phyloP scores from a whole-genome alignment of 2,113 vertebrate genomes.

The Platysternon megacephalum region DNA sequence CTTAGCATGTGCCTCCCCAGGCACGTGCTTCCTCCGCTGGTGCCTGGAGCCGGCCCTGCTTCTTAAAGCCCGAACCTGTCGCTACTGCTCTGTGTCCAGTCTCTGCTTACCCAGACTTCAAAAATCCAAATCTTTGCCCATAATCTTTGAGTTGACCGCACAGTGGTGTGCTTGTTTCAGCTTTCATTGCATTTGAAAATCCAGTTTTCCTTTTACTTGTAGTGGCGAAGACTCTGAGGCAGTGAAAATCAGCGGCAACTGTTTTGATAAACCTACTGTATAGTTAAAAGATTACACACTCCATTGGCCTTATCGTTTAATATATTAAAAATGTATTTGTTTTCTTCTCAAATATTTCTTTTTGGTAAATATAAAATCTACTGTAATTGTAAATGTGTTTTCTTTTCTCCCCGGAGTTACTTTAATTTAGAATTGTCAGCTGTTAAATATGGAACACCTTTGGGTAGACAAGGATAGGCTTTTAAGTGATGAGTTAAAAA shows the following conservation, averaged over 20 bases:
- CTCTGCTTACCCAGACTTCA: background rate
- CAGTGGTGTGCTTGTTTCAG: conserved; percentile 31
- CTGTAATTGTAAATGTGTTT: background rate
- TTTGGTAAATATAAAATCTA: background rate
- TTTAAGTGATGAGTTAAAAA: background rate
- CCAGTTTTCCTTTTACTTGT: background rate
- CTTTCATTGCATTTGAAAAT: conserved; percentile 31
- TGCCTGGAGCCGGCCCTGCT: too few species aligned
- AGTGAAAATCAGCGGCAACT: conserved; percentile 24
- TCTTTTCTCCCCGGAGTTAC: background rate
- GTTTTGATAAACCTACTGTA: background rate
- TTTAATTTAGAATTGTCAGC: background rate
- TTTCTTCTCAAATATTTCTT: background rate
- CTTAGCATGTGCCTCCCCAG: too few species aligned
- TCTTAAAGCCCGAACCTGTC: background rate
- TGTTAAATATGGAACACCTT: background rate
- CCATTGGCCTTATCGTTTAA: background rate
- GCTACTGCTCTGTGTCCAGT: background rate
- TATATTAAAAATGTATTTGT: background rate
- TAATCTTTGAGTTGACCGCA: conserved; percentile 16
- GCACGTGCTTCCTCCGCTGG: too few species aligned
- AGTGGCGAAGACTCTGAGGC: conserved; percentile 7
- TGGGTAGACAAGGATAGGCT: background rate
- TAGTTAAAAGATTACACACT: background rate
- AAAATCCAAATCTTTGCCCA: background rate